Percentiles rank a stretch among this genome's conserved stretches.
phyloP scores from a whole-genome alignment of 37 sponge, comb jelly and placozoan species.

The Theonella swinhoei region DNA sequence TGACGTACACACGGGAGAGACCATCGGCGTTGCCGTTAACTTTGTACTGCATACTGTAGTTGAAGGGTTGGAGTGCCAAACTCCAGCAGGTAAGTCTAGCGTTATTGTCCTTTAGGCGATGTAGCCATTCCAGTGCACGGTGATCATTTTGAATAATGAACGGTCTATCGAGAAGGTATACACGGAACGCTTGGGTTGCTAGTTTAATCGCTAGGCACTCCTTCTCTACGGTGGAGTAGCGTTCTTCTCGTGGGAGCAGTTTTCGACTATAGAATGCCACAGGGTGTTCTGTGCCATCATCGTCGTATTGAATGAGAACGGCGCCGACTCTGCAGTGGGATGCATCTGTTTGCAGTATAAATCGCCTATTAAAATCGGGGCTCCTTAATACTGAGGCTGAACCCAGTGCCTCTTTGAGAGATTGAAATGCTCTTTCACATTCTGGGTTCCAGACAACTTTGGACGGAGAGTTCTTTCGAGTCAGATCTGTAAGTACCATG shows the following conservation, averaged over 20 bases:
- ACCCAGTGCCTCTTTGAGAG: constrained; percentile 11
- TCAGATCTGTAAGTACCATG: constrained; percentile 21
- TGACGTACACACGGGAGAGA: constrained; percentile 26
- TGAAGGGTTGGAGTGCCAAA: constrained; percentile 24
- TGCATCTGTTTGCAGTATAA: constrained; percentile 48
- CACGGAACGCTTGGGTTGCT: constrained; percentile 28
- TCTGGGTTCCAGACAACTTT: constrained; percentile 17
- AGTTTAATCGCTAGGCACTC: constrained; percentile 64
- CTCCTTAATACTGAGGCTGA: constrained; percentile 15
- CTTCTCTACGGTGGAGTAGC: constrained; percentile 51
- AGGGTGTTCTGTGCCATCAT: constrained; percentile 47
- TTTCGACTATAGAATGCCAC: constrained; percentile 50
- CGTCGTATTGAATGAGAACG: constrained; percentile 37
- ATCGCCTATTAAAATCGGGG: constrained; percentile 25
- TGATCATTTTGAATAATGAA: constrained; percentile 53
- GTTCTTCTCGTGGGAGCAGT: constrained; percentile 38
- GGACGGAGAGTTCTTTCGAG: constrained; percentile 12
- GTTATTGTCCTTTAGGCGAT: constrained; percentile 48
- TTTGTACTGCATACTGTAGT: not conserved
- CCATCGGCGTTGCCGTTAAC: constrained; percentile 44
- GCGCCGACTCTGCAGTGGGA: constrained; percentile 43
- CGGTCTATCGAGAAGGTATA: constrained; percentile 35
- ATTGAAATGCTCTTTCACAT: constrained; percentile 35
- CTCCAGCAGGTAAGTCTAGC: constrained; percentile 39
- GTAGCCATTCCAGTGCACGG: constrained; percentile 46